These are phyloP conservation scores for Phoenicopterus ruber DNA, from an alignment of 2,113 vertebrate species.

Conservation along the genomic window DNA sequence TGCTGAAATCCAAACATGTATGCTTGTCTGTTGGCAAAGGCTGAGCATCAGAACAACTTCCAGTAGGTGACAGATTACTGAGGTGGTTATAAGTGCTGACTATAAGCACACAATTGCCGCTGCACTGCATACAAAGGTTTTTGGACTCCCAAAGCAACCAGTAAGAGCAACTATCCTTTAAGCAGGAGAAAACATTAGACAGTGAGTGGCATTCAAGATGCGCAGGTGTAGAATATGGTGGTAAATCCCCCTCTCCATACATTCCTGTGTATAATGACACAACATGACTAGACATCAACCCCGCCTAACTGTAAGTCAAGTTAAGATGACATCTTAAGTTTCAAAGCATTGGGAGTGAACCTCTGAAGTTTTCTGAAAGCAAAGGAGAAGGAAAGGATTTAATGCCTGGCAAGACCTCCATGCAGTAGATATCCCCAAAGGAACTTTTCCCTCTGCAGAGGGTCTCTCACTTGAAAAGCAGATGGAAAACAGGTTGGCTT, in stretches of 20 bases:
- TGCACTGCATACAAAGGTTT: neutral
- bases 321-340: neutral
- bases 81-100: neutral
- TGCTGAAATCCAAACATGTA: neutral
- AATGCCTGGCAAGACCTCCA: neutral
- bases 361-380: neutral
- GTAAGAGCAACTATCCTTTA: neutral
- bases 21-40: neutral
- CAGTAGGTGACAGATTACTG: neutral
- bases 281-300: neutral
- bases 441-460: neutral
- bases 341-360: neutral
- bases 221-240: neutral
- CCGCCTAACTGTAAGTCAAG: neutral
- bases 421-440: neutral
- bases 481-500: neutral
- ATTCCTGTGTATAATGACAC: fast-evolving
- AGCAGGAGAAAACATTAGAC: neutral
- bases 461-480: neutral
- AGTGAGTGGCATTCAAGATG: neutral
- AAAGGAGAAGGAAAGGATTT: neutral
- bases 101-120: neutral
- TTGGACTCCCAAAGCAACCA: neutral
- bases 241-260: neutral
- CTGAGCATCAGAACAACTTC: neutral